Base-by-base conservation (phyloP, 2,113 vertebrate genomes). In the Perca schrenkii region DNA sequence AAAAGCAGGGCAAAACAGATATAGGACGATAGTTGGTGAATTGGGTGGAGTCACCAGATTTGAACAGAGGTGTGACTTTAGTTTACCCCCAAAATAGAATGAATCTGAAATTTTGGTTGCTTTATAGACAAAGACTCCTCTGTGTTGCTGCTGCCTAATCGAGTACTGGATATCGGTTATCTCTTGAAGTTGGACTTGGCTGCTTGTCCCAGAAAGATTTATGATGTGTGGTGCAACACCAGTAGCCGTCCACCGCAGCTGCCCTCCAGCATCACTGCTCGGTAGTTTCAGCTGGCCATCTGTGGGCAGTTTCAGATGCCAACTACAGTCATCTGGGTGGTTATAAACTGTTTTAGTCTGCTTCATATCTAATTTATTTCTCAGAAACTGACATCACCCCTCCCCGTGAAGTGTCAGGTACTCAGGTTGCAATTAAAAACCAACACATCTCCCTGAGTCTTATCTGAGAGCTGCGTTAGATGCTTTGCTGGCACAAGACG, bases 341-440 rank as follows among this genome's bases (percentile, higher is more conserved):
- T 87, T 36, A 53, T 57, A 68, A 65, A 75, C 28, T 58, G 49
- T 66, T 72, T 76, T 70, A 63, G 31, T 61, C 40, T 49, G 63
- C 64, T 86, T 80, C 21, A 52, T 54, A 76, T 75, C 77, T 65
- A 64, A 34, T 22, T 22, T 56, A 34, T 22, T 22, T 56, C 28
- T 78, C 19, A 57, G 58, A 73, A 71, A 83, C 57, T 64, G 40
- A 83, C 70, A 49, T 70, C 82, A 72, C 16, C 46, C 15, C 62
- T 79, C 31, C 65, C 31, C 14, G 25, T 47, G 68, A 78, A 79
- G 66, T 72, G 77, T 78, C 75, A 66, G 64, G 54, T 57, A 40
- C 79, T 91, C 36, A 6, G 77, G 17, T 40, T 61, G 86, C 74
- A 92, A 88, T 90, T 91, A 89, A 88, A 89, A 88, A 47, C 46